Base-by-base conservation (phyloP, 2,797 vertebrate species). In the Microctenopoma lineatum region DNA sequence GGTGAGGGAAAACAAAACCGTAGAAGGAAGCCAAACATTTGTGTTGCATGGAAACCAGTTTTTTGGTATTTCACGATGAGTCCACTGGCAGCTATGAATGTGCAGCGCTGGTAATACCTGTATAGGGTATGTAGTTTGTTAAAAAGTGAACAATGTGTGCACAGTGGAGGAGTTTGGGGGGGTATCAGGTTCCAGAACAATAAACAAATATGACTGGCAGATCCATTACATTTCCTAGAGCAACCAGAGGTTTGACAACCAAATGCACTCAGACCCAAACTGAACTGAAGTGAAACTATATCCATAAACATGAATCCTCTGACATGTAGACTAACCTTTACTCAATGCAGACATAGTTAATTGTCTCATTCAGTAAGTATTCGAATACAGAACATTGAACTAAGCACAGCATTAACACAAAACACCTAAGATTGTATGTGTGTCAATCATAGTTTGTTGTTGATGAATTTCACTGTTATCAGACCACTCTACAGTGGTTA, bases 1-100 rank as follows among this genome's bases (percentile, higher is more conserved):
- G 36, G 6, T 48, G 50, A 59, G n/a, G 36, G 39, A 36, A 48
- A 58, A 70, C 26, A 45, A 55, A 59, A 65, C 26, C 15, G 10
- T 51, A 18, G 25, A 51, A 2, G 21, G 34, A 59, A 34, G 57
- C 4, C 16, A 52, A 72, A 25, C 1, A 39, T 18, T 36, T 53
- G 8, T 48, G 42, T 69, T 65, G 25, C 29, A 52, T 16, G 16
- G 10, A 41, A 66, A 77, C 26, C 9, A 47, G 21, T 13, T 1
- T 45, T 47, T 52, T n/a, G 2, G 15, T 38, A 14, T 54, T 46
- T 45, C 6, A 3, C 53, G 15, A 45, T 44, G 44, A 12, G 52
- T 36, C 42, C 14, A 67, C 21, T 38, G 4, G 0, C 45, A 57
- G 25, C n/a, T 16, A 16, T 65, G 32, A 66, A 58, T 68, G 13